phyloP scores from a whole-genome alignment of 1,140 invertebrate genomes.

The Stegodyphus dumicola region DNA sequence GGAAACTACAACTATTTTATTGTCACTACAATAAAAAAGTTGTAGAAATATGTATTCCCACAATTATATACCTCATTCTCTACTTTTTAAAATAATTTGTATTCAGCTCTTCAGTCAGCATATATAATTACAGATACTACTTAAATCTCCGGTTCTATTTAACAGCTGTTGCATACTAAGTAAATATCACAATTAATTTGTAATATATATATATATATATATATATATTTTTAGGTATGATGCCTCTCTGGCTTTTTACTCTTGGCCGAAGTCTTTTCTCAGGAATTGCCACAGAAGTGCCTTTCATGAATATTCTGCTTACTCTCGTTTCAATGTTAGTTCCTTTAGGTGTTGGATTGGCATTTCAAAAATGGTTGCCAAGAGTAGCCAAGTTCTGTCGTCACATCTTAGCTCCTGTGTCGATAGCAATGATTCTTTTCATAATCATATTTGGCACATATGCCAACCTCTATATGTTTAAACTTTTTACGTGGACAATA shows the following conservation, averaged over 20 bases:
- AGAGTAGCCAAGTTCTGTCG: slow-evolving; percentile 77
- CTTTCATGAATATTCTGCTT: slow-evolving; percentile 81
- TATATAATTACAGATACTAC: too few relatives aligned
- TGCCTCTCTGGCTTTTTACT: slow-evolving; percentile 95
- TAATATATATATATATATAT: too few relatives aligned
- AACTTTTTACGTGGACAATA: slow-evolving; percentile 86
- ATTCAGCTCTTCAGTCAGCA: too few relatives aligned
- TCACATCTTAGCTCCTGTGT: slow-evolving; percentile 86
- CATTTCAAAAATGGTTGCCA: slow-evolving; percentile 73
- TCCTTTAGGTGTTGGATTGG: slow-evolving; percentile 83
- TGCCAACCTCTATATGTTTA: slow-evolving; percentile 91
- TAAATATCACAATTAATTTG: too few relatives aligned
- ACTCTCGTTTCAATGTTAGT: slow-evolving; percentile 84
- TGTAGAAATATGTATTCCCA: too few relatives aligned
- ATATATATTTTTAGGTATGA: slow-evolving; percentile 78
- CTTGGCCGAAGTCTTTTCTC: slow-evolving; percentile 84
- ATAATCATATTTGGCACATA: slow-evolving; percentile 91
- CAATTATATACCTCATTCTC: too few relatives aligned
- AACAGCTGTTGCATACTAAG: too few relatives aligned
- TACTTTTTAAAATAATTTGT: too few relatives aligned
- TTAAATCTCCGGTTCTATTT: too few relatives aligned
- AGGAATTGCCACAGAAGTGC: slow-evolving; percentile 78
- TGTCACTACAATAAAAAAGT: too few relatives aligned
- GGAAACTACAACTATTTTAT: too few relatives aligned
- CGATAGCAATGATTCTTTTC: slow-evolving; percentile 84